These are phyloP conservation scores for Drosophila incognita DNA, from an alignment of 2,888 invertebrate species.

Conservation along the genomic window DNA sequence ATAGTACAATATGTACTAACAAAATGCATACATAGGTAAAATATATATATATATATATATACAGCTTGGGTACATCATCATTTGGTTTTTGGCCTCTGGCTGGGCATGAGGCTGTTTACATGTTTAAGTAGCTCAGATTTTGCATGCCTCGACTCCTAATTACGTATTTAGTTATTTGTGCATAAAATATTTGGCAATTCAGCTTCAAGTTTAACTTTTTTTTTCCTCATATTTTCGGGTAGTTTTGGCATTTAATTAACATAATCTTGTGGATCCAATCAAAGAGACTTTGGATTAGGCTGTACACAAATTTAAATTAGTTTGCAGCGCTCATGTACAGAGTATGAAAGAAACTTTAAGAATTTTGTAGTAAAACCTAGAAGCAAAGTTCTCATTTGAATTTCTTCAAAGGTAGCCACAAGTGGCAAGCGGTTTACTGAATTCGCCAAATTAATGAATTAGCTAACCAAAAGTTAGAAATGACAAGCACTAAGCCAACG, in stretches of 20 bases:
- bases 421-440: neutral
- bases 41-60: conserved; percentile 10
- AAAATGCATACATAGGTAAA: neutral
- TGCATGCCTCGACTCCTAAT: conserved; percentile 41
- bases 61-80: conserved; percentile 25
- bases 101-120: conserved; percentile 42
- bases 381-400: neutral
- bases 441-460: neutral
- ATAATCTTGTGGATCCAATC: conserved; percentile 39
- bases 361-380: neutral
- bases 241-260: conserved; percentile 62
- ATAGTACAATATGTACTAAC: neutral
- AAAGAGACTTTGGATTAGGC: conserved; percentile 10
- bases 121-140: conserved; percentile 55
- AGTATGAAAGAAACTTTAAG: neutral
- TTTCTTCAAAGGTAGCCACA: conserved; percentile 16
- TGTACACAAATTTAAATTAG: neutral
- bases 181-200: conserved; percentile 51
- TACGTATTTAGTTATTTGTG: conserved; percentile 70
- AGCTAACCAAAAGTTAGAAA: neutral
- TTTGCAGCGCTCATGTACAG: neutral
- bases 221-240: conserved; percentile 27
- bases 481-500: neutral
- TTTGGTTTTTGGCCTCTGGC: conserved; percentile 34
- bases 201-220: conserved; percentile 25